Base-by-base conservation (phyloP, 1,140 invertebrate species). In the Nasonia longicornis region DNA sequence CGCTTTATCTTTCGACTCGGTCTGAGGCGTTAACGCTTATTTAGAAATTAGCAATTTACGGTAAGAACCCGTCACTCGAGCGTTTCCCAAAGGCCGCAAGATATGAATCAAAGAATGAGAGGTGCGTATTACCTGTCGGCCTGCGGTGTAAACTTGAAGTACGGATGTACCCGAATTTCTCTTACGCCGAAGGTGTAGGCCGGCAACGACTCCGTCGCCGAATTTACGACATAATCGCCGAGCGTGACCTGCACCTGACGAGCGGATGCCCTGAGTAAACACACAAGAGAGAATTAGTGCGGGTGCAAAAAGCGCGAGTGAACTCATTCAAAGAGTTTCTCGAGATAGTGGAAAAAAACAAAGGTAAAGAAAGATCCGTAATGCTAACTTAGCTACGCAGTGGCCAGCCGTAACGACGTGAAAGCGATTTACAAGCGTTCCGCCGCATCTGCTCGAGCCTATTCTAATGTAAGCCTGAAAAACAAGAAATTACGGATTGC, bases 391-490 rank as follows among this genome's bases (percentile, higher is more conserved):
- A 38, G 96, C 96, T 63, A 99, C 98, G 90, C 98, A 99, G 90
- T 99, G 98, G 3, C 98, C 98, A 16, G 98, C 98, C 42, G 97
- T 98, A 38, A 99, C 96, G 2, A 99, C 97, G 91, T 98, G 97
- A 81, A 96, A 94, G 71, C 96, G 93, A 85, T 96, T 98, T 83
- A 99, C 95, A 81, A 99, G 92, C 1, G 97, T 98, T 45, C 97
- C 98, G 10, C 98, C 98, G 89, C 98, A 99, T 89, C 97, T 96
- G 90, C 92, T 94, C 80, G 96, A 95, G 87, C 97, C 94, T 78
- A 98, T 98, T 86, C 97, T 92, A 84, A 98, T 98, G 90, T 98
- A 98, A 1, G 97, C 98, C 93, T 95, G 87, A 84, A 92, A 91
- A 90, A 88, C 84, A 63, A 66, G 72, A 77, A 82, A 72, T 80